Evolutionary conservation across 2,797 vertebrate genomes (phyloP).

Genomic region (Cuculus canorus): DNA sequence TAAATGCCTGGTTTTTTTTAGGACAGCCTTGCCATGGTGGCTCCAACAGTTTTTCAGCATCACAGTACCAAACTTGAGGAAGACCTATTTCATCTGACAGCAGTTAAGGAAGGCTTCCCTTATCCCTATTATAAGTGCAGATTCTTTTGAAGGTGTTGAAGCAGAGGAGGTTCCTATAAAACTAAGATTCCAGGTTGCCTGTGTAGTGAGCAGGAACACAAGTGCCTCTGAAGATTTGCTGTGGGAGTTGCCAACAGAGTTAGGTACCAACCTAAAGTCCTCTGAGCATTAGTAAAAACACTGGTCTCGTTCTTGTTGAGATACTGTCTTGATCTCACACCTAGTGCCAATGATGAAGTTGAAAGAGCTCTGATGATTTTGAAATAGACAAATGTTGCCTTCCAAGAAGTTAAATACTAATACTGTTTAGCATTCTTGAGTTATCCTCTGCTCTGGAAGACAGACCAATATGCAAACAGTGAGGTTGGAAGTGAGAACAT

Average conservation of each 20-base stretch:
- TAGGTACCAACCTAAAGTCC: not conserved
- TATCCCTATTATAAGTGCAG: not conserved
- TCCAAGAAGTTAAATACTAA: not conserved
- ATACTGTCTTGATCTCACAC: not conserved
- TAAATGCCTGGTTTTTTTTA: not conserved
- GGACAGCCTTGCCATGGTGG: not conserved
- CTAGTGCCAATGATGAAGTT: not conserved
- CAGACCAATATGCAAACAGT: not conserved
- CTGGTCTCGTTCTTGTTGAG: not conserved
- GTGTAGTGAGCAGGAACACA: not conserved
- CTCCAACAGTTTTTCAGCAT: not conserved
- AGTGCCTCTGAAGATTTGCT: not conserved
- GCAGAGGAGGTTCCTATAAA: not conserved
- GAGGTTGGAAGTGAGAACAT: not conserved
- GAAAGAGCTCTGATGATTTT: not conserved
- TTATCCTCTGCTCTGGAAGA: not conserved
- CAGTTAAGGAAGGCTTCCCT: not conserved
- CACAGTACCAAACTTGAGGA: accelerated
- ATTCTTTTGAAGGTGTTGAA: not conserved
- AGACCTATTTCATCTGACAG: not conserved
- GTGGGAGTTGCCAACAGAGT: not conserved
- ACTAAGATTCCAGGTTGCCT: not conserved
- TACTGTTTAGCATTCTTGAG: not conserved
- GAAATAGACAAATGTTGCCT: not conserved
- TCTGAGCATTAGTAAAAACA: not conserved